Percentiles rank a stretch among this genome's conserved stretches.
Evolutionary conservation across 2,888 invertebrate species (phyloP).

Genomic region (Hydriomena furcata): DNA sequence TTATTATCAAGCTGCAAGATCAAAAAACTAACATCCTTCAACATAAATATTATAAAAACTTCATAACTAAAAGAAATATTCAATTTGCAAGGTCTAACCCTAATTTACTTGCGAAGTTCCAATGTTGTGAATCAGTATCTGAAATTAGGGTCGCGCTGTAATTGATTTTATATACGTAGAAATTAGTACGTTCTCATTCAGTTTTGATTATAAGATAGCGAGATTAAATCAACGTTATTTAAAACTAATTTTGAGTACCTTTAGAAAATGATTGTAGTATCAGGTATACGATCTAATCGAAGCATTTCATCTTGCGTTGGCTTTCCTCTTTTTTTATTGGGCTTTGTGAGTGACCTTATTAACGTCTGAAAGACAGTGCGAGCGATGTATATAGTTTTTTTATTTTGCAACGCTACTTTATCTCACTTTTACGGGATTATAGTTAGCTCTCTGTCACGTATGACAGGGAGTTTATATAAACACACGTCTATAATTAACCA

Average conservation of each 20-base stretch:
- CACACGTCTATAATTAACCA: conserved; percentile 23
- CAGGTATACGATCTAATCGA: too few species aligned
- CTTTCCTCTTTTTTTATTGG: too few species aligned
- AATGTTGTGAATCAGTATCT: conserved; percentile 6
- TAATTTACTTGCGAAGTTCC: conserved; percentile 18
- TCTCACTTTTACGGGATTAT: too few species aligned
- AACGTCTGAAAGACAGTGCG: too few species aligned
- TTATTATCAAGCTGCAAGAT: conserved; percentile 2
- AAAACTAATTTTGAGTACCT: background rate
- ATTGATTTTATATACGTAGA: conserved; percentile 19
- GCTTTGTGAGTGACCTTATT: too few species aligned
- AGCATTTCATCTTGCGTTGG: too few species aligned
- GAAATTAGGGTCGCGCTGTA: conserved; percentile 14
- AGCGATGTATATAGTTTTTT: too few species aligned
- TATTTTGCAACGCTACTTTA: too few species aligned
- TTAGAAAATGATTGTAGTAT: too few species aligned
- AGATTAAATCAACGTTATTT: conserved; percentile 6
- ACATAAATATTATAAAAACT: conserved; percentile 6
- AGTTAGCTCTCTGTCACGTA: background rate
- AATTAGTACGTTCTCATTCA: conserved; percentile 12
- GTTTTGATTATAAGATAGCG: conserved; percentile 11
- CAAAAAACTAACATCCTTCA: conserved; percentile 4
- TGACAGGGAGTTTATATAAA: conserved; percentile 1
- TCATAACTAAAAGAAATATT: background rate
- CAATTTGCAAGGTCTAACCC: conserved; percentile 21